Percentiles rank a stretch among this genome's conserved stretches.
Evolutionary conservation across 2,888 invertebrate species (phyloP).

Genomic region (Bombyx huttoni): DNA sequence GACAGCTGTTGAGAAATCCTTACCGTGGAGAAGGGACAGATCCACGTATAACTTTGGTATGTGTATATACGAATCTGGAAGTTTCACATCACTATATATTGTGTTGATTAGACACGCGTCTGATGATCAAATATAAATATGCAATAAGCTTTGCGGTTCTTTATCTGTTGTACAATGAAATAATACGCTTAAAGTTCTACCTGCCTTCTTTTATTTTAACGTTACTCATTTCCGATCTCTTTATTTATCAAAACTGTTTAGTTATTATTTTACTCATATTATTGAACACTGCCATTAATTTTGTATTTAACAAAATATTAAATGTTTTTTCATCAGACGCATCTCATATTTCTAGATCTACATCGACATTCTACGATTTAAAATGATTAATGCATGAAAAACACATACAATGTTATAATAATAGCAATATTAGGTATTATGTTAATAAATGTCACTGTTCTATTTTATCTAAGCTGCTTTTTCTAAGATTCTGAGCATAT

Average conservation of each 20-base stretch:
- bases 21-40: conserved; percentile 88
- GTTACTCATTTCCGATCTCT: too few species aligned
- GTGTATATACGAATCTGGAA: conserved; percentile 45
- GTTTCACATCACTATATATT: conserved; percentile 23
- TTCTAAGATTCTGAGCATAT: too few species aligned
- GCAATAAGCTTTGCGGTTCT: not conserved
- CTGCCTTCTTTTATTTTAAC: too few species aligned
- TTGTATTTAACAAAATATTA: not conserved
- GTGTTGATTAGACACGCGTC: conserved; percentile 27
- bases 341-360: conserved; percentile 2
- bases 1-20: conserved; percentile 84
- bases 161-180: not conserved
- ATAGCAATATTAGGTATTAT: conserved; percentile 1
- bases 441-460: too few species aligned
- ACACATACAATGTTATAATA: conserved; percentile 18
- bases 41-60: conserved; percentile 82
- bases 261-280: too few species aligned
- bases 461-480: too few species aligned
- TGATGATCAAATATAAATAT: conserved; percentile 25
- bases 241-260: too few species aligned
- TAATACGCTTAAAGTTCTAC: too few species aligned
- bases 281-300: not conserved
- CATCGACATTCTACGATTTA: not conserved
- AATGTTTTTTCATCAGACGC: conserved; percentile 4
- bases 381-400: conserved; percentile 14